Evolutionary conservation across 2,888 invertebrate species (phyloP).

Genomic region (Dorcus parallelipipedus): DNA sequence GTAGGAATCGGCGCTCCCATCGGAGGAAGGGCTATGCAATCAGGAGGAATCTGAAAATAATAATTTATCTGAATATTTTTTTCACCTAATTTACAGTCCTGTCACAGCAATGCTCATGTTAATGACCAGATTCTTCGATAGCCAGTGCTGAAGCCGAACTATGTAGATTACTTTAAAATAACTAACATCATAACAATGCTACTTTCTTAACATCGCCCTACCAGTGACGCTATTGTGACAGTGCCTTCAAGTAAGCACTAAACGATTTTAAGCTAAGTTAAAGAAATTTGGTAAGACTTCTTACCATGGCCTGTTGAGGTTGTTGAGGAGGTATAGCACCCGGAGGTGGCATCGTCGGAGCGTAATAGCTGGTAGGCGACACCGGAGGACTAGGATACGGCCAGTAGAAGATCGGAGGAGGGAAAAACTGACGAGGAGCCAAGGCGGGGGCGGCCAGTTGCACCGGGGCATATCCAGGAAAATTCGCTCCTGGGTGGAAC

Average conservation of each 20-base stretch:
- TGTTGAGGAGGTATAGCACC: constrained; percentile 38
- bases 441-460: constrained; percentile 46
- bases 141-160: too few species aligned
- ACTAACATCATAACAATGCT: too few species aligned
- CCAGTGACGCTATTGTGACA: too few species aligned
- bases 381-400: constrained; percentile 93
- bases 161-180: too few species aligned
- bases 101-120: neutral
- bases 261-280: too few species aligned
- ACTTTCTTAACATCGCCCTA: too few species aligned
- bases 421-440: constrained; percentile 51
- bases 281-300: neutral
- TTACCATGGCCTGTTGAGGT: constrained; percentile 46
- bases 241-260: too few species aligned
- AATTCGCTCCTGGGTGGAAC: constrained; percentile 43
- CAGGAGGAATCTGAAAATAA: constrained; percentile 43
- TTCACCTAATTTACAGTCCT: neutral
- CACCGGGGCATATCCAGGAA: constrained; percentile 44
- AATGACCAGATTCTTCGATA: too few species aligned
- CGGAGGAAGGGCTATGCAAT: constrained; percentile 42
- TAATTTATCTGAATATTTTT: neutral
- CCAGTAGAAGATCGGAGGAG: constrained; percentile 81
- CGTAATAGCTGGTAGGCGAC: constrained; percentile 85
- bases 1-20: constrained; percentile 37
- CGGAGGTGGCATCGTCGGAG: constrained; percentile 57